Evolutionary conservation across 1,140 invertebrate genomes (phyloP).

Genomic region (Penaeus indicus): DNA sequence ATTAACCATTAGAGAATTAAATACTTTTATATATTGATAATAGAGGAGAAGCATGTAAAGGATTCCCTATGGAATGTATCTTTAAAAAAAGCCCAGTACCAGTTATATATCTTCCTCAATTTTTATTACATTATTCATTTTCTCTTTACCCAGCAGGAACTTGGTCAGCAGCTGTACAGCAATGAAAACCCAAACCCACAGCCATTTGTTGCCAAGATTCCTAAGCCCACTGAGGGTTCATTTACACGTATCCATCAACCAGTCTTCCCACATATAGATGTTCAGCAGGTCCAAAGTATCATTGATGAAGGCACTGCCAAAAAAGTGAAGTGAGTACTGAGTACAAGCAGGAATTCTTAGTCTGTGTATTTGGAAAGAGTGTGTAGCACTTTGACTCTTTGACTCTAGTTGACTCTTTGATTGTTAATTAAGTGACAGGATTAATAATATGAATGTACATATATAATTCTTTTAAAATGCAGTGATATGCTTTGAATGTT

Average conservation of each 20-base stretch:
- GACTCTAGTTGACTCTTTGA: too few species aligned
- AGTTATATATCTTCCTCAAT: not conserved
- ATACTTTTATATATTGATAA: too few species aligned
- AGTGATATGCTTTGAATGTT: too few species aligned
- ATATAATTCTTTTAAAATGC: too few species aligned
- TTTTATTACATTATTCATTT: constrained; percentile 17
- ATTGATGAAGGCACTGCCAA: constrained; percentile 83
- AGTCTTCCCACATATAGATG: constrained; percentile 84
- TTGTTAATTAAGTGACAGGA: too few species aligned
- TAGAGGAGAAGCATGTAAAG: too few species aligned
- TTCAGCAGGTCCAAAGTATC: constrained; percentile 83
- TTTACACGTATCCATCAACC: constrained; percentile 93
- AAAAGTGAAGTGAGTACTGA: constrained; percentile 61
- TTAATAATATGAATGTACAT: too few species aligned
- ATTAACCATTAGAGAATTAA: too few species aligned
- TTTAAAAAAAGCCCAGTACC: not conserved
- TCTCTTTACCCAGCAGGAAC: constrained; percentile 78
- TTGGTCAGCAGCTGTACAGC: constrained; percentile 85
- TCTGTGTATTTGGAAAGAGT: not conserved
- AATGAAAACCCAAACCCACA: constrained; percentile 93
- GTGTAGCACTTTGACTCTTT: too few species aligned
- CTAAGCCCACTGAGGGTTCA: constrained; percentile 93
- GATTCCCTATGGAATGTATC: too few species aligned
- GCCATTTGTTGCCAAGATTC: constrained; percentile 91
- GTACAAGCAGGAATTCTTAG: not conserved